Percentiles rank a stretch among this genome's conserved stretches.
These are phyloP conservation scores for Microctonus aethiopoides DNA, from an alignment of 2,888 invertebrate genomes.

Conservation along the genomic window DNA sequence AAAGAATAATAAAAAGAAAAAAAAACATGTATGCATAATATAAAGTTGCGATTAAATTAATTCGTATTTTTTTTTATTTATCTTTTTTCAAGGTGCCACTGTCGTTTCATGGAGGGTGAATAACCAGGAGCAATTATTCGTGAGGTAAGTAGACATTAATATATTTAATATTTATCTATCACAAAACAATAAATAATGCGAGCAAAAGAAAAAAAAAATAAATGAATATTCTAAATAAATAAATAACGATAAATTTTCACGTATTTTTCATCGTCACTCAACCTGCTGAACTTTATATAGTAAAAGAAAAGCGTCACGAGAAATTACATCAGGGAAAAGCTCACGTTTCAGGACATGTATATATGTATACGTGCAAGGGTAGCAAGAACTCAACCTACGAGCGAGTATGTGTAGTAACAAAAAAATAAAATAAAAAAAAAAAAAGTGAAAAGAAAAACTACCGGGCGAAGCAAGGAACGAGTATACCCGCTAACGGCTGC, in stretches of 20 bases:
- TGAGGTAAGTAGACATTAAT: constrained; percentile 77
- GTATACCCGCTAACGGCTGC: constrained; percentile 17
- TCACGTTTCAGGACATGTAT: constrained; percentile 11
- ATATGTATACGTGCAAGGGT: constrained; percentile 16
- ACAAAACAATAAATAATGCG: not conserved
- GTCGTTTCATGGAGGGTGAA: constrained; percentile 96
- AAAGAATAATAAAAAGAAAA: not conserved
- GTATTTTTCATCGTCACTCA: not conserved
- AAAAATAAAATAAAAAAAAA: constrained; percentile 6
- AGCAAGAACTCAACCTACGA: constrained; percentile 6
- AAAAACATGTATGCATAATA: not conserved
- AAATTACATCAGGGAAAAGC: constrained; percentile 15
- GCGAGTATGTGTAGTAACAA: not conserved
- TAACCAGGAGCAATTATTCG: constrained; percentile 96
- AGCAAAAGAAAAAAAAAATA: too few species aligned
- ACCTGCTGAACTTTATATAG: not conserved
- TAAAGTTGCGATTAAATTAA: not conserved
- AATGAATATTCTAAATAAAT: too few species aligned
- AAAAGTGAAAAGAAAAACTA: constrained; percentile 19
- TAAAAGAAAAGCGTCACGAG: not conserved
- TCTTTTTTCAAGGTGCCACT: constrained; percentile 85
- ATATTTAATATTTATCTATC: not conserved
- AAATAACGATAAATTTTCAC: too few species aligned
- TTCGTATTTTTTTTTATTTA: constrained; percentile 2
- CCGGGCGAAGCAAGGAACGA: not conserved